Percentiles rank a stretch among this genome's conserved stretches.
Conservation (phyloP, 1,140 invertebrate species). For the Caenorhabditis brenneri region DNA sequence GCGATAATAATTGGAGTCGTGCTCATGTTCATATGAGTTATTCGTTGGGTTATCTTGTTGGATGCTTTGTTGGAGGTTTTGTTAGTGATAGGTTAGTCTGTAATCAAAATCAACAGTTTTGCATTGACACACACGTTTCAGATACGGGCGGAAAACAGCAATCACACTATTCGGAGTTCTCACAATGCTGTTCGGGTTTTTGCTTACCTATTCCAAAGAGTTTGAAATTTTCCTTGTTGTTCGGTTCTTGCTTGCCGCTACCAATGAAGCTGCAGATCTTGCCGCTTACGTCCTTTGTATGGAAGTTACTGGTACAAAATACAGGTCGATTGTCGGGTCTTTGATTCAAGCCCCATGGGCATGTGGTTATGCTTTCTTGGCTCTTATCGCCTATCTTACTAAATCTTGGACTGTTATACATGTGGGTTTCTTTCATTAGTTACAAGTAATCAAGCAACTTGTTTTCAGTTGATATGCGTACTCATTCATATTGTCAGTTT, state of each 20-base stretch:
- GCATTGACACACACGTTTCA: too few species aligned
- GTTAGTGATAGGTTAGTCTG: constrained; percentile 61
- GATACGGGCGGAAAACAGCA: constrained; percentile 65
- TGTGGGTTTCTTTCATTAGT: neutral
- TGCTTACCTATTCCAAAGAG: constrained; percentile 66
- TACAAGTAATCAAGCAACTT: neutral
- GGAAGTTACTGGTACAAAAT: constrained; percentile 67
- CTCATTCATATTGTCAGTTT: constrained; percentile 45
- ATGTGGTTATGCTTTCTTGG: constrained; percentile 53
- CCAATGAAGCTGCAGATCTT: constrained; percentile 70
- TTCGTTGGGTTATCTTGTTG: constrained; percentile 68
- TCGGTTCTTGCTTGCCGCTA: constrained; percentile 69
- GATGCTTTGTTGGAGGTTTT: constrained; percentile 68
- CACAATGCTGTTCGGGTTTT: constrained; percentile 68
- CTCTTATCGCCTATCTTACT: constrained; percentile 51
- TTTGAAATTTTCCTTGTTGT: constrained; percentile 70
- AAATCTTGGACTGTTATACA: constrained; percentile 48
- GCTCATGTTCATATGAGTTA: constrained; percentile 70
- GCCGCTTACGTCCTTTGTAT: constrained; percentile 71
- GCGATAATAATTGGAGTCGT: constrained; percentile 69
- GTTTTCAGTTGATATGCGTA: constrained; percentile 49
- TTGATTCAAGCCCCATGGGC: constrained; percentile 56
- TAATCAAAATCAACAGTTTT: neutral
- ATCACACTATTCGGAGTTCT: constrained; percentile 65
- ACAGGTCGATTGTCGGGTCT: constrained; percentile 52